Conservation (phyloP, 2,113 vertebrate species). For the Aptenodytes forsteri region DNA sequence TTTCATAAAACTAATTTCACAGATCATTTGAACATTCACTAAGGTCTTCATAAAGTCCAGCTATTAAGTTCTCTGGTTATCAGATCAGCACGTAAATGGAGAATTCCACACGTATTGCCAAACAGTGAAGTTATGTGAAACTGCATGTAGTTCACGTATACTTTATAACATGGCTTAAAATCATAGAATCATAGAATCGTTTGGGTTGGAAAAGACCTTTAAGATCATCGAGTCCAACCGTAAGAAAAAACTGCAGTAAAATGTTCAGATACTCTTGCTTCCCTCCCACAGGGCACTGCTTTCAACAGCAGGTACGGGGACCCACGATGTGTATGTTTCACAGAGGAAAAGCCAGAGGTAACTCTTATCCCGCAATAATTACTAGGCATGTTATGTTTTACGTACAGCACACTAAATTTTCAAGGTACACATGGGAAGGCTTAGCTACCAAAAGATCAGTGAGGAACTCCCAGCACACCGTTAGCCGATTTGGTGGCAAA, state of each 20-base stretch:
- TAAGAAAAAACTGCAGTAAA: no score
- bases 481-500: accelerated
- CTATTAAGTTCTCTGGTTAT: no score
- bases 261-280: background rate
- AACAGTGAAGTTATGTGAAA: accelerated
- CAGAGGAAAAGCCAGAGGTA: background rate
- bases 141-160: accelerated
- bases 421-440: background rate
- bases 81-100: background rate
- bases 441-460: accelerated
- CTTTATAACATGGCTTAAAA: background rate
- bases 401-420: accelerated
- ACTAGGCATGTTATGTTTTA: accelerated
- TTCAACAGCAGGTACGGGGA: background rate
- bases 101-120: accelerated
- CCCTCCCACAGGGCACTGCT: background rate
- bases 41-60: background rate
- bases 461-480: background rate
- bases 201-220: no score
- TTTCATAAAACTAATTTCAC: background rate
- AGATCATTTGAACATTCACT: background rate
- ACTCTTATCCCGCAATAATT: no score
- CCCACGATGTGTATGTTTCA: accelerated
- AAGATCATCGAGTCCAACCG: no score
- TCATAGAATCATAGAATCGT: no score